These are phyloP conservation scores for Zhengitettix transpicula DNA, from an alignment of 2,888 invertebrate species.

Conservation along the genomic window DNA sequence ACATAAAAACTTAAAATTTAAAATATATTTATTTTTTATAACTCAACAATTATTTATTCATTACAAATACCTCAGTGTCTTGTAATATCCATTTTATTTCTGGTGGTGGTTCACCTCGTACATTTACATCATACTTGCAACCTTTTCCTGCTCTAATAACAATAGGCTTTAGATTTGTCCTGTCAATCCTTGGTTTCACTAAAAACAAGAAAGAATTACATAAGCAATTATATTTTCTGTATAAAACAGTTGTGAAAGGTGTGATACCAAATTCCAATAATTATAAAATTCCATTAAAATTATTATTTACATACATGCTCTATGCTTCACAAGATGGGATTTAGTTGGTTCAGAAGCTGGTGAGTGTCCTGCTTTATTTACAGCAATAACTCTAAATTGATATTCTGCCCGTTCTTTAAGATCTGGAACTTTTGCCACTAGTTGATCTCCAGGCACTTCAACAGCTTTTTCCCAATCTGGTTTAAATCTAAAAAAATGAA, in stretches of 20 bases:
- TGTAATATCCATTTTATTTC: conserved; percentile 80
- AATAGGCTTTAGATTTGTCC: conserved; percentile 79
- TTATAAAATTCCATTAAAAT: neutral
- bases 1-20: too few species aligned
- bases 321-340: conserved; percentile 75
- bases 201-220: conserved; percentile 14
- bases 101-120: conserved; percentile 91
- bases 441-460: conserved; percentile 60
- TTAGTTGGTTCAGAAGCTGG: conserved; percentile 81
- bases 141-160: conserved; percentile 82
- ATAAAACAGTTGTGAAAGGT: too few species aligned
- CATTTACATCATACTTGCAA: conserved; percentile 83
- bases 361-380: conserved; percentile 85
- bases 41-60: neutral
- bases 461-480: conserved; percentile 80
- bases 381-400: conserved; percentile 79
- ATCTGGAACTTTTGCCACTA: conserved; percentile 63
- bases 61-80: conserved; percentile 39
- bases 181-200: conserved; percentile 96
- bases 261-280: neutral
- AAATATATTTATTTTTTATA: neutral
- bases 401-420: conserved; percentile 82
- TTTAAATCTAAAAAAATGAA: conserved; percentile 29
- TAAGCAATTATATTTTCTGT: too few species aligned
- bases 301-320: conserved; percentile 50